Percentiles rank a stretch among this genome's conserved stretches.
Conservation (phyloP, 2,888 invertebrate genomes). For the Villa cingulata region DNA sequence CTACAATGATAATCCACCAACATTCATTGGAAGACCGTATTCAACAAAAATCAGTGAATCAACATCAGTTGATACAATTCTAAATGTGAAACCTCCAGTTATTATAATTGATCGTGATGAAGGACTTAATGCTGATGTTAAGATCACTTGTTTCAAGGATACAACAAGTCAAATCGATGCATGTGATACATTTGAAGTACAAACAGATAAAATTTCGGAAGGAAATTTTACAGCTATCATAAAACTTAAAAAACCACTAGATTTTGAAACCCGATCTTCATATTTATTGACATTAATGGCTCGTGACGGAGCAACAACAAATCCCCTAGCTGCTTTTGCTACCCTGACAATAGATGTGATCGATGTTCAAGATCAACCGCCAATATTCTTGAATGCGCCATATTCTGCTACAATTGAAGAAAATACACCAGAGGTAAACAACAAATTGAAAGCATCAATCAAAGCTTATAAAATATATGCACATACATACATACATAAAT, state of each 20-base stretch:
- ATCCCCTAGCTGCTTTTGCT: slow-evolving; percentile 51
- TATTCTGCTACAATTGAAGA: slow-evolving; percentile 65
- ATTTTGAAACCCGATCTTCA: slow-evolving; percentile 63
- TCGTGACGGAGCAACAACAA: slow-evolving; percentile 46
- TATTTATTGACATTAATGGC: slow-evolving; percentile 57
- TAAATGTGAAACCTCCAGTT: slow-evolving; percentile 46
- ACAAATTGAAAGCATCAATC: background rate
- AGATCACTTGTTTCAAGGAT: slow-evolving; percentile 47
- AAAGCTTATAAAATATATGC: too few species aligned
- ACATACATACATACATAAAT: background rate
- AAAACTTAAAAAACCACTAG: slow-evolving; percentile 50
- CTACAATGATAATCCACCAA: slow-evolving; percentile 67
- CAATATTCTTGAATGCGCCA: slow-evolving; percentile 65
- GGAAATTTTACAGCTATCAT: slow-evolving; percentile 59
- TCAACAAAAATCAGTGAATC: slow-evolving; percentile 57
- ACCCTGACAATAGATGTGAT: slow-evolving; percentile 60
- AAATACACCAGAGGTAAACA: slow-evolving; percentile 47
- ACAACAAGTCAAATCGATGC: slow-evolving; percentile 46
- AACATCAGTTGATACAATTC: slow-evolving; percentile 46
- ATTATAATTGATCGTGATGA: slow-evolving; percentile 58
- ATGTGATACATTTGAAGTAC: slow-evolving; percentile 53
- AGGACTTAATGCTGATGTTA: slow-evolving; percentile 56
- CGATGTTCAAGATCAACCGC: slow-evolving; percentile 74
- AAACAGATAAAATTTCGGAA: slow-evolving; percentile 48
- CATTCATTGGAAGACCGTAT: slow-evolving; percentile 60